Evolutionary conservation across 1,140 invertebrate genomes (phyloP).

Genomic region (Argopecten irradians): DNA sequence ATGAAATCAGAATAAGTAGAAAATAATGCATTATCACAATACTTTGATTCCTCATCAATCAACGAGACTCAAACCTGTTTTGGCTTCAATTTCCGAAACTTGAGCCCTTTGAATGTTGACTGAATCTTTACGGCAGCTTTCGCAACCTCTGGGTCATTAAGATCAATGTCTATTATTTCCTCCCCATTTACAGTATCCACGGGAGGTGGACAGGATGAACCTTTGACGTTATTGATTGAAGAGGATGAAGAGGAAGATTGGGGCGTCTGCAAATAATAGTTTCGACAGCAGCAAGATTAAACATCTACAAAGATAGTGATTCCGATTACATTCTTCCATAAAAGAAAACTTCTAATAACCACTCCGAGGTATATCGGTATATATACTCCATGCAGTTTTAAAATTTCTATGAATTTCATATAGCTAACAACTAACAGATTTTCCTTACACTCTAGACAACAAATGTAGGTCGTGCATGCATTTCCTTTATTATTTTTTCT

Average conservation of each 20-base stretch:
- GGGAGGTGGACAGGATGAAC: background rate
- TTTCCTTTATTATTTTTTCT: too few species aligned
- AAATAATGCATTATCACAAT: too few species aligned
- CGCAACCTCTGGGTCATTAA: slow-evolving; percentile 59
- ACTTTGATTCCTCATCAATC: background rate
- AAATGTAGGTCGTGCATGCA: too few species aligned
- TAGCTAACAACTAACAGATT: too few species aligned
- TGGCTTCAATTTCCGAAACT: slow-evolving; percentile 47
- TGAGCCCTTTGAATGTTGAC: slow-evolving; percentile 62
- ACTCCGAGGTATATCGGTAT: too few species aligned
- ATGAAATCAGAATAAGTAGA: too few species aligned
- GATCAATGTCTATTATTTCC: slow-evolving; percentile 67
- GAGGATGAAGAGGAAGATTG: background rate
- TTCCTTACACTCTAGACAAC: too few species aligned
- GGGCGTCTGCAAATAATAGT: background rate
- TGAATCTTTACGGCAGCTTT: slow-evolving; percentile 70
- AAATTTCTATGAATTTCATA: too few species aligned
- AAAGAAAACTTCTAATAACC: too few species aligned
- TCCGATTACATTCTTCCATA: too few species aligned
- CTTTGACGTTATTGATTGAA: background rate
- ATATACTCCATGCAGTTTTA: too few species aligned
- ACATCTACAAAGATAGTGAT: background rate
- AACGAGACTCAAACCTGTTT: background rate
- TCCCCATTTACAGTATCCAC: slow-evolving; percentile 7
- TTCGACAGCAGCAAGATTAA: background rate